A percentile compares a stretch with the other conserved stretches of the same genome.
Conservation (phyloP, 2,888 invertebrate species). For the Siphlonurus alternatus region DNA sequence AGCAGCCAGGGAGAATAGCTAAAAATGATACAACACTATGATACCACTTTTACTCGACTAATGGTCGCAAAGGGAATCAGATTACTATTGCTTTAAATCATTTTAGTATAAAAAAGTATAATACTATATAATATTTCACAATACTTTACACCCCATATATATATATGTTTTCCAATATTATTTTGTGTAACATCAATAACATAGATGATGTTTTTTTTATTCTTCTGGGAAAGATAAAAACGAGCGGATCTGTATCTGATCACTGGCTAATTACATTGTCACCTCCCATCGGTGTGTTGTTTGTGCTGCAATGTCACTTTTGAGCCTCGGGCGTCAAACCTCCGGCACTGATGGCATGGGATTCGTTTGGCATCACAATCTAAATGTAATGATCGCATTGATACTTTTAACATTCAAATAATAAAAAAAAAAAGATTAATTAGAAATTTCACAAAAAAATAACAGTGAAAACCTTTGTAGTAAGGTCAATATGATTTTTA, state of each 20-base stretch:
- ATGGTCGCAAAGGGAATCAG: not conserved
- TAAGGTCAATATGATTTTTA: too few species aligned
- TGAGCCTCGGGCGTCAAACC: not conserved
- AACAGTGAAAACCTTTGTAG: too few species aligned
- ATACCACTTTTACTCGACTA: not conserved
- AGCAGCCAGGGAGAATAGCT: not conserved
- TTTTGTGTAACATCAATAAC: too few species aligned
- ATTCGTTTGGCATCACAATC: too few species aligned
- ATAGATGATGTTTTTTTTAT: not conserved
- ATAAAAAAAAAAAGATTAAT: too few species aligned
- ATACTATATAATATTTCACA: not conserved
- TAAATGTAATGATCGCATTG: too few species aligned
- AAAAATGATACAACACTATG: not conserved
- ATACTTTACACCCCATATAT: not conserved
- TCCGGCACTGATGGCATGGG: too few species aligned
- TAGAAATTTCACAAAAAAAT: too few species aligned
- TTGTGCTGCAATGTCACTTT: not conserved
- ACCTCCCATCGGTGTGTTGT: not conserved
- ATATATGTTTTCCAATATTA: too few species aligned
- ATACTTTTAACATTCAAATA: too few species aligned
- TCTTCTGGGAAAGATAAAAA: not conserved
- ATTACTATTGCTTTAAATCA: not conserved
- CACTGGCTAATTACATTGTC: constrained; percentile 1
- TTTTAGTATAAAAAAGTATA: not conserved
- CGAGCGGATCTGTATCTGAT: not conserved